Base-by-base conservation (phyloP, 2,113 vertebrate species). In the Trichomycterus rosablanca region DNA sequence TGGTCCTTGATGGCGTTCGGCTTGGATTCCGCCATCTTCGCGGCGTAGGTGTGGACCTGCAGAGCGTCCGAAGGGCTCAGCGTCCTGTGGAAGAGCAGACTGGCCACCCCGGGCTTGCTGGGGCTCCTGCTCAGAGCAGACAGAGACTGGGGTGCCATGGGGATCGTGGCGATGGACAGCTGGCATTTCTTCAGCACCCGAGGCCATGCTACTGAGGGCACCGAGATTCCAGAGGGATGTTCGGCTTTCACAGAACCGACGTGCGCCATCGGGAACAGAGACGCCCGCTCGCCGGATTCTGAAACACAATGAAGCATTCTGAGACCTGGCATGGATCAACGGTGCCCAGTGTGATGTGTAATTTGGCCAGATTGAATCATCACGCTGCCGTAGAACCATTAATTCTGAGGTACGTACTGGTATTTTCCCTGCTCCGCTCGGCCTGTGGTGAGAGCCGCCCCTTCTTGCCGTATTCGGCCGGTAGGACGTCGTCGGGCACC, bases 401-500 rank as follows among this genome's bases (percentile, higher is more conserved):
- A 46, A 1, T 7, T 18, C 5, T 10, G 1, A 10, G 3, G 16
- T 12, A 44, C 0, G 12, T 22, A 59, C 56, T 19, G 35, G 7
- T 77, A 68, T 6, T 74, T 78, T 42, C 22, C 23, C 9, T 5
- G 15, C 9, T 56, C 15, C 2, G 53, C 3, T 42, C 37, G 4
- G 82, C 64, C 19, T 74, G 74, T 2, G 80, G 77, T 42, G 67
- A 80, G 1, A 86, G 75, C n/a, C 83, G 72, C 5, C 77, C 76
- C 8, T 82, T 84, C 59, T 87, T 84, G 5, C 77, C 82, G 14
- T 83, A 83, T 40, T 71, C 71, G 28, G 37, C 48, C 14, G 88
- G 87, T 59, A 95, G 89, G 64, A 97, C 87, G 72, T 95, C 93
- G 16, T 92, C 81, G 0, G 94, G 95, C 28, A 98, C 84, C 72